These are phyloP conservation scores for Pteropus rufus DNA, from an alignment of 2,797 vertebrate genomes.

Conservation along the genomic window DNA sequence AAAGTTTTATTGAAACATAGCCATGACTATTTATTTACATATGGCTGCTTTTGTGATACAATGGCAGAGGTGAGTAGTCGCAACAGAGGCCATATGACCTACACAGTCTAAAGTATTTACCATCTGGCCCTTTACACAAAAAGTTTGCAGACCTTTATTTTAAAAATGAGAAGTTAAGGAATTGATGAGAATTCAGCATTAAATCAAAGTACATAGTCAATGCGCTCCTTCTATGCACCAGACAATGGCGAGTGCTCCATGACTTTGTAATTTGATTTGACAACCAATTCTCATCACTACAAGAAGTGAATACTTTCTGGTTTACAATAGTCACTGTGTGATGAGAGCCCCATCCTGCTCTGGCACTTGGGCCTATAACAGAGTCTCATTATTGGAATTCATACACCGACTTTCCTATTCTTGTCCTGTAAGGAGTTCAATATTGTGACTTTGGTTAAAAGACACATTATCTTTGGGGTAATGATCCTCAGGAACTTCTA, in stretches of 20 bases:
- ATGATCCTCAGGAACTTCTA: neutral
- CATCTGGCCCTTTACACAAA: neutral
- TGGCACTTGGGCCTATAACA: neutral
- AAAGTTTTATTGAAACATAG: neutral
- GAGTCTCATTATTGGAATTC: neutral
- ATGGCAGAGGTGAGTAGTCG: neutral
- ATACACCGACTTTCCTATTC: neutral
- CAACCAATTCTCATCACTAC: neutral
- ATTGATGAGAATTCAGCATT: neutral
- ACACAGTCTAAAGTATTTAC: neutral
- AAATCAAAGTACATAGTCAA: neutral
- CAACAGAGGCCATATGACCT: neutral
- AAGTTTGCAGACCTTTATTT: neutral
- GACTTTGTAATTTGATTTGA: too few species aligned
- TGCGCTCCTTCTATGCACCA: neutral
- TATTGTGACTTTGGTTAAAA: neutral
- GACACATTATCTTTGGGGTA: neutral
- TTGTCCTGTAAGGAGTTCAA: neutral
- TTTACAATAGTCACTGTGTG: neutral
- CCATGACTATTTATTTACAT: neutral
- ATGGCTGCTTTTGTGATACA: neutral
- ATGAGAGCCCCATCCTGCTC: neutral
- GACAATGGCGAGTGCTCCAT: accelerated
- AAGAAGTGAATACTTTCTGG: neutral
- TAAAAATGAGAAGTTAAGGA: neutral